These are phyloP conservation scores for Xenopus petersii DNA, from an alignment of 2,797 vertebrate species.

Conservation along the genomic window DNA sequence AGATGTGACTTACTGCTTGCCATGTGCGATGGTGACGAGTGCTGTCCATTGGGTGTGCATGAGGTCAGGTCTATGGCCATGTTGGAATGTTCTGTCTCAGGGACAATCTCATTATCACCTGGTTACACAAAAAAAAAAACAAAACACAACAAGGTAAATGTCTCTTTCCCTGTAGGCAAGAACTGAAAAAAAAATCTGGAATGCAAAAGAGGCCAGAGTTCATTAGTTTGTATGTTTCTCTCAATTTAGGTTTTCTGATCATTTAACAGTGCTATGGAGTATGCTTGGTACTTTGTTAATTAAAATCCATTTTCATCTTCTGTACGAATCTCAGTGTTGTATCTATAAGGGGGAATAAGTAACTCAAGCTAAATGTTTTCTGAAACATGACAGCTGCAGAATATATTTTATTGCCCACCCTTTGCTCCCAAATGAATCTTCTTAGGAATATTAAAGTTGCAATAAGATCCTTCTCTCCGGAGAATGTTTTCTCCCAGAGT, in stretches of 20 bases:
- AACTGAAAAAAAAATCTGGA: constrained; percentile 10
- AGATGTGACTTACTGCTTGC: constrained; percentile 75
- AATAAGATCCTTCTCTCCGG: constrained; percentile 38
- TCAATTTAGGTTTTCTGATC: no score
- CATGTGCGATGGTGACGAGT: constrained; percentile 81
- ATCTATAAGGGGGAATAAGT: no score
- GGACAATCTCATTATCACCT: constrained; percentile 90
- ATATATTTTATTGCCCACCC: neutral
- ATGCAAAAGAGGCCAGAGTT: constrained; percentile 24
- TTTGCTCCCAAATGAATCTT: constrained; percentile 1
- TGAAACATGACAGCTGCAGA: no score
- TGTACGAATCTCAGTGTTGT: no score
- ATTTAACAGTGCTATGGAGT: no score
- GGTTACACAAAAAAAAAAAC: constrained; percentile 62
- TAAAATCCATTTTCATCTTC: no score
- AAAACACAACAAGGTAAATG: constrained; percentile 54
- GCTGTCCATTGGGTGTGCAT: constrained; percentile 87
- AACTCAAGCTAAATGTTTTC: no score
- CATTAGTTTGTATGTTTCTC: neutral
- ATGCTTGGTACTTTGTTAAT: no score
- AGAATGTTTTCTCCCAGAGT: constrained; percentile 42
- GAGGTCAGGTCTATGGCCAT: constrained; percentile 88
- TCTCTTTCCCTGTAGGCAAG: constrained; percentile 32
- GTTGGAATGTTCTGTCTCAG: constrained; percentile 85
- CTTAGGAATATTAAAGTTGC: constrained; percentile 37